These are phyloP conservation scores for Acanthornis magna DNA, from an alignment of 2,797 vertebrate genomes.

Conservation along the genomic window DNA sequence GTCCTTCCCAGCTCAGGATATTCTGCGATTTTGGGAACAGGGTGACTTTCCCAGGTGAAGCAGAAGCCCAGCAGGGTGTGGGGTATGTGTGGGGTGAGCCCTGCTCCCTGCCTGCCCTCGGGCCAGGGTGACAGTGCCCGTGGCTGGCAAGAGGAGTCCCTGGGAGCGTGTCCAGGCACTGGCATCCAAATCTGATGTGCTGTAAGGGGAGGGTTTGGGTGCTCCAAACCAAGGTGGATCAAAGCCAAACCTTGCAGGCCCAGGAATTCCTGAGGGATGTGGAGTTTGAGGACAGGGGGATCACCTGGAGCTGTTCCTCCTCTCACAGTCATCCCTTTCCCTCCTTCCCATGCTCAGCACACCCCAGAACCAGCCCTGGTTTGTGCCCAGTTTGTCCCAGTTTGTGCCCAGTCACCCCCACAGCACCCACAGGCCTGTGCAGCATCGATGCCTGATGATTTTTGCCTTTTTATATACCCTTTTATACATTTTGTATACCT, in stretches of 20 bases:
- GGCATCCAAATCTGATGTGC: neutral
- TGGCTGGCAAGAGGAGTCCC: neutral
- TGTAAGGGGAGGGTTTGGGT: neutral
- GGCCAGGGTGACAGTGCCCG: rapidly evolving
- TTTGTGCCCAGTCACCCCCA: too few relatives aligned
- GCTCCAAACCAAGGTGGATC: neutral
- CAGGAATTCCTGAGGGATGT: neutral
- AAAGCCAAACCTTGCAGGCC: neutral
- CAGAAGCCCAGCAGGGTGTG: rapidly evolving
- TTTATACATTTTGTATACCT: too few relatives aligned
- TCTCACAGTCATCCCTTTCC: neutral
- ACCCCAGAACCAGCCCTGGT: rapidly evolving
- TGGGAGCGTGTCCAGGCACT: neutral
- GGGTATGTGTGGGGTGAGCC: neutral
- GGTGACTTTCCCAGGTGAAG: neutral
- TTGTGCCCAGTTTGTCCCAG: too few relatives aligned
- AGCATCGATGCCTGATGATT: too few relatives aligned
- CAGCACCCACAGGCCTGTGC: too few relatives aligned
- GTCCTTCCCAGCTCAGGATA: neutral
- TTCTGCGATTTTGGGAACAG: neutral
- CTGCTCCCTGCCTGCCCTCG: neutral
- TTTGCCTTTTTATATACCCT: too few relatives aligned
- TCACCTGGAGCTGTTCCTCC: neutral
- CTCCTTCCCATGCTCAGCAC: neutral
- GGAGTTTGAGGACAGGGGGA: neutral